Evolutionary conservation across 1,140 invertebrate genomes (phyloP), one percentile per base, ranked within the genome.

Genomic region (Dendrolimus kikuchii): DNA sequence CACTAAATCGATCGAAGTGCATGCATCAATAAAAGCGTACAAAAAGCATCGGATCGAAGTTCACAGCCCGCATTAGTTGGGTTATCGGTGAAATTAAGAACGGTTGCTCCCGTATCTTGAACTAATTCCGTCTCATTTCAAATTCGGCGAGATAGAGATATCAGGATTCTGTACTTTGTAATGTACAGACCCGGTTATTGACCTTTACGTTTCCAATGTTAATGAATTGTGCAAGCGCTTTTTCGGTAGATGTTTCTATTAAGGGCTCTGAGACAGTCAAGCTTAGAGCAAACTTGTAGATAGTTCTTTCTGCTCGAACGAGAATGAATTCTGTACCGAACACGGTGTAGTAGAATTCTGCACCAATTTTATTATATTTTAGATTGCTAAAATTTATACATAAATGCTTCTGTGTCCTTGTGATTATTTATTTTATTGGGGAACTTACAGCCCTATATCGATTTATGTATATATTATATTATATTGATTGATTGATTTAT

Each of bases 81-180:
- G 79, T 84, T 84, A 84, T 86, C 82, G 72, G 10, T n/a, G 60
- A 74, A 81, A 86, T 77, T 81, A 81, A 81, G 73, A 81, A 78
- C 74, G 59, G 65, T 68, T 67, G 66, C 62, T 65, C 51, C 64
- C 44, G 56, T 81, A 81, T 81, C 77, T 76, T 42, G 55, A 51
- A 51, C 71, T 77, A 80, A 82, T 86, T 81, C 76, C 70, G 73
- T 81, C 67, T 68, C 66, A 76, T 81, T 81, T 77, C 51, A 64
- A 73, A 79, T 75, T 74, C 66, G 65, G 55, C 53, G 56, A 57
- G 66, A 64, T 74, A 69, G 66, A 56, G 63, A 66, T 66, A 68
- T 64, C 61, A 23, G 50, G 50, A 51, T 47, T 49, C 42, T 36
- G 39, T 55, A 46, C 10, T 36, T 53, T 10, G 45, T 38, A 40